phyloP scores from a whole-genome alignment of 2,113 vertebrate genomes.

The Aramus guarauna region DNA sequence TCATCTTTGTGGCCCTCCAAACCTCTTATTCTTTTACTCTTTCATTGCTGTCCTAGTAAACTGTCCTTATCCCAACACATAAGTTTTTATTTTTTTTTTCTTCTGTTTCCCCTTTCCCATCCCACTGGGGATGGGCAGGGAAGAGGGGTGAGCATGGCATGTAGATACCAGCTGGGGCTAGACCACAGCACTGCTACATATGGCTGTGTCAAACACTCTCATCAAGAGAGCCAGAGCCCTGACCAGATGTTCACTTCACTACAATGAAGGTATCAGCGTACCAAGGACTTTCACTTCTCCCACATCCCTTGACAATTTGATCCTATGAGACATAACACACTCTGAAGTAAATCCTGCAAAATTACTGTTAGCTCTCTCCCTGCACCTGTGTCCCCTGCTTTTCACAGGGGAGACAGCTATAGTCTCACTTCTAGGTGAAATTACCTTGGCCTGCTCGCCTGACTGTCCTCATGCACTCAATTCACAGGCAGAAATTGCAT shows the following conservation, averaged over 20 bases:
- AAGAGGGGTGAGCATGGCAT: no score
- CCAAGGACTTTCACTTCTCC: background rate
- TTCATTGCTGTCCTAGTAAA: no score
- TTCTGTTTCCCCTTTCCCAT: no score
- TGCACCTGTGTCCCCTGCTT: background rate
- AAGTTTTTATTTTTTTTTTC: no score
- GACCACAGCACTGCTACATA: no score
- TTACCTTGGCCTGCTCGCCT: background rate
- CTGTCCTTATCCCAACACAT: no score
- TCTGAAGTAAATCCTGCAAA: background rate
- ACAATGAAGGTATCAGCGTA: rapidly evolving
- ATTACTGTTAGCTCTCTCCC: background rate
- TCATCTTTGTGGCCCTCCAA: no score
- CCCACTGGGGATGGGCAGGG: no score
- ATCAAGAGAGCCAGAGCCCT: background rate
- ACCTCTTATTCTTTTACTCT: no score
- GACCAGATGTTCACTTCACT: background rate
- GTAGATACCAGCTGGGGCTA: no score
- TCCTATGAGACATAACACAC: background rate
- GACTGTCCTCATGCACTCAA: background rate
- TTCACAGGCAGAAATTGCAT: background rate
- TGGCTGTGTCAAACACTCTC: background rate
- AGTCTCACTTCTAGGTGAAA: background rate
- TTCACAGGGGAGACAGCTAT: background rate
- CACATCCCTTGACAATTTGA: background rate